Base-by-base conservation (phyloP, 2,797 vertebrate genomes). In the Anabacerthia variegaticeps region DNA sequence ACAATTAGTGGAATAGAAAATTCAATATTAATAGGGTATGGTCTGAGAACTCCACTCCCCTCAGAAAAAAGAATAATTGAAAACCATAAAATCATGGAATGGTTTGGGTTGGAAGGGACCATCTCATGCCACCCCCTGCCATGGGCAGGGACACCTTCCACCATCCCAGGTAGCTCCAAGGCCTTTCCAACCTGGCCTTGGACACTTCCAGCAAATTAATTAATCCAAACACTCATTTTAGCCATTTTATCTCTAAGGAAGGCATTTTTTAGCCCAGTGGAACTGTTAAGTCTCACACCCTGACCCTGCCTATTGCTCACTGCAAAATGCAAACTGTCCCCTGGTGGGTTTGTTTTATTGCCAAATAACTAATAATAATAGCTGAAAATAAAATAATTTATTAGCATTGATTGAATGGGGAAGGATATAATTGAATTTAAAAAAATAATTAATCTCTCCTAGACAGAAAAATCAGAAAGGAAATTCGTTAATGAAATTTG, bases 11-110 rank as follows among this genome's bases (percentile, higher is more conserved):
- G 21, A 71, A 72, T 0, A 44, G 19, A 51, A 75, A 75, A 73
- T 26, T 44, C 51, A 69, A 0, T 41, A 9, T n/a, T 8, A 46
- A 34, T n/a, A n/a, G 19, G 2, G 5, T 22, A 3, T 5, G 43
- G 28, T 72, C 36, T 56, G 58, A 36, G 36, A 88, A 27, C 32
- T 55, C 62, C 51, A 30, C 5, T 68, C 7, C 34, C 48, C 21
- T 4, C 2, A 6, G 21, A 46, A 46, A 48, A 14, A 24, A 24
- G 46, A 48, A 23, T 26, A 49, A 63, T 6, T 43, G 54, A 85
- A 85, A 88, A 85, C 18, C 48, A 59, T 14, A 48, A 12, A 48
- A 48, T 6, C 24, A 27, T 23, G 12, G 44, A 36, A 10, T 28
- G n/a, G 23, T 28, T 48, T 48, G 44, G 12, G 24, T 21, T 36